Base-by-base conservation (phyloP, 2,113 vertebrate genomes). In the Podarcis muralis region DNA sequence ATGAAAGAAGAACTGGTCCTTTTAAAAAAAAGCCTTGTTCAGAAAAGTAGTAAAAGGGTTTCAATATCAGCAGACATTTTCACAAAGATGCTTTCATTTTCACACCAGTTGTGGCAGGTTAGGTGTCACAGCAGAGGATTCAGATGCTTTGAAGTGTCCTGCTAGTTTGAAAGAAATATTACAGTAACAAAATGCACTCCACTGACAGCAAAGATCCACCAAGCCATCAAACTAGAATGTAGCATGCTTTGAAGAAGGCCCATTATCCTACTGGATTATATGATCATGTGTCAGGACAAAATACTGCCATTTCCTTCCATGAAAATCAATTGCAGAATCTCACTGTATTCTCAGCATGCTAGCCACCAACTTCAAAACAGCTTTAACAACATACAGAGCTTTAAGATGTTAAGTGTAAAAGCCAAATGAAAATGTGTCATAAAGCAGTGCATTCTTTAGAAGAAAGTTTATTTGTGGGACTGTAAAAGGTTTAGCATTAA, bases 351-450 rank as follows among this genome's bases (percentile, higher is more conserved):
- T 75, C 71, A 91, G 59, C 27, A 40, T 71, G 27, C n/a, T 35
- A 30, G 59, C 4, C 53, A 43, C 68, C 32, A 89, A 79, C 75
- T 37, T 92, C 43, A 65, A 35, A 85, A 32, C 0, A 82, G 48
- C 20, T 65, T 11, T 62, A 82, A 90, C 32, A 20, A 87, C 88
- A 87, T 66, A 0, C 0, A 35, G 72, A 81, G 25, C 35, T 12
- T 89, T 9, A 37, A 59, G 40, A 25, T 35, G 27, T 43, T 3
- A 84, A 43, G 18, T 37, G 6, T 20, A n/a, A 86, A 88, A 90
- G 66, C 65, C 78, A 94, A 78, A 83, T 27, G 89, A 87, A 30
- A 57, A 71, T 23, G 57, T 76, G 79, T 84, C 74, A 77, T 87
- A 86, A 90, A 7, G 5, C 37, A 53, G 0, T 13, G 2, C 0